Percentiles rank a stretch among this genome's conserved stretches.
Conservation (phyloP, 2,113 vertebrate genomes). For the Antechinus stuartii region DNA sequence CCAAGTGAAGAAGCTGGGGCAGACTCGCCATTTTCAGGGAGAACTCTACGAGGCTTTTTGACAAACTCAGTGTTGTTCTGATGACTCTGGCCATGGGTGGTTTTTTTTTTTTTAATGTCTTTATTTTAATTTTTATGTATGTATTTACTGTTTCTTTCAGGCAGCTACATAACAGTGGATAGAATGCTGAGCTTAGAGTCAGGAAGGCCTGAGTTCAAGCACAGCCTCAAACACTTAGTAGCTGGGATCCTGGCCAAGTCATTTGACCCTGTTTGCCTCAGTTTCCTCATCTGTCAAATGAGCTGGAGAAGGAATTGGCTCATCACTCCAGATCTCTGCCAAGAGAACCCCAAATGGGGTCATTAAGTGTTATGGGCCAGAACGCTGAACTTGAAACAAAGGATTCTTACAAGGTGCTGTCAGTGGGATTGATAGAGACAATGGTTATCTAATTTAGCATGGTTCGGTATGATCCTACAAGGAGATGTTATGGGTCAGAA, state of each 20-base stretch:
- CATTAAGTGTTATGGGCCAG: not conserved
- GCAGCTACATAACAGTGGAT: not conserved
- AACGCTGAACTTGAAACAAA: too few relatives aligned
- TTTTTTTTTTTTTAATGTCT: not conserved
- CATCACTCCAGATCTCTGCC: not conserved
- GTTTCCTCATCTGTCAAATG: not conserved
- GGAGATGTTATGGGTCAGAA: too few relatives aligned
- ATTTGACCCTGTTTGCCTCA: not conserved
- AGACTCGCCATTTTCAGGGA: not conserved
- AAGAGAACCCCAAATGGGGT: not conserved
- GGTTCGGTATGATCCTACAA: too few relatives aligned
- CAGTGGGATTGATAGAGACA: too few relatives aligned
- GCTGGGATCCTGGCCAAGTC: not conserved
- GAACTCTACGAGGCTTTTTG: not conserved
- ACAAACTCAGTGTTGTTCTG: not conserved
- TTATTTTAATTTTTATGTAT: too few relatives aligned
- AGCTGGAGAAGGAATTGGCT: not conserved
- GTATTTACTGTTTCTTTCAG: not conserved
- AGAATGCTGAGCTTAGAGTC: not conserved
- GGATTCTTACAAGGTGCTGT: too few relatives aligned
- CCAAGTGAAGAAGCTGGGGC: not conserved
- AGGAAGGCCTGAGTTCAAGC: not conserved
- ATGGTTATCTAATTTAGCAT: too few relatives aligned
- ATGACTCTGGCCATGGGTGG: not conserved
- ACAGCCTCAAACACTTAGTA: not conserved